These are phyloP conservation scores for Heliconius erato DNA, from an alignment of 2,888 invertebrate genomes.

Conservation along the genomic window DNA sequence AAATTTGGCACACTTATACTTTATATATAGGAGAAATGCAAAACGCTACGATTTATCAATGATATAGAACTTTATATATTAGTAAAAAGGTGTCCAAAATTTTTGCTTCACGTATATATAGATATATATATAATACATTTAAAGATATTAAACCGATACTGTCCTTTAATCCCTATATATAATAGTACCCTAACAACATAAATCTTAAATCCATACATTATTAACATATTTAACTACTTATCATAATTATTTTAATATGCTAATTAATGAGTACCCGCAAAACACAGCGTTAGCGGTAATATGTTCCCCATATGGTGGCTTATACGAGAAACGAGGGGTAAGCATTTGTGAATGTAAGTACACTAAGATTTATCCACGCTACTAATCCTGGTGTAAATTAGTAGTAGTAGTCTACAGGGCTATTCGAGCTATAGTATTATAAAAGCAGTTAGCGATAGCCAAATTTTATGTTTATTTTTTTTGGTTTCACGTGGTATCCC, in stretches of 20 bases:
- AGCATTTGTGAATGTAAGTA: conserved; percentile 47
- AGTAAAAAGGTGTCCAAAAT: no score
- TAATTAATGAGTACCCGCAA: conserved; percentile 6
- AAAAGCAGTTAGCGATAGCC: not conserved
- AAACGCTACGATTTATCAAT: no score
- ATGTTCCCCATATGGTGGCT: conserved; percentile 46
- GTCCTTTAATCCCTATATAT: not conserved
- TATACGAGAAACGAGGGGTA: conserved; percentile 45
- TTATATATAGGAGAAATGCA: no score
- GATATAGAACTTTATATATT: no score
- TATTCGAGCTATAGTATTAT: not conserved
- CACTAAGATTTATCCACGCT: conserved; percentile 44
- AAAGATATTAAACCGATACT: not conserved
- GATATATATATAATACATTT: not conserved
- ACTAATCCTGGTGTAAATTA: conserved; percentile 41
- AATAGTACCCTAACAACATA: not conserved
- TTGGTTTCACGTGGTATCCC: no score
- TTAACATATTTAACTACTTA: conserved; percentile 4
- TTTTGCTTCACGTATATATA: no score
- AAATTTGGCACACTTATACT: no score
- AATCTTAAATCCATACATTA: not conserved
- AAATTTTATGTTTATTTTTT: not conserved
- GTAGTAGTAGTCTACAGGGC: not conserved
- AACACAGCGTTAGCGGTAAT: conserved; percentile 41
- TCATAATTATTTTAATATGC: conserved; percentile 29